Evolutionary conservation across 2,113 vertebrate genomes (phyloP).

Genomic region (Mola mola): DNA sequence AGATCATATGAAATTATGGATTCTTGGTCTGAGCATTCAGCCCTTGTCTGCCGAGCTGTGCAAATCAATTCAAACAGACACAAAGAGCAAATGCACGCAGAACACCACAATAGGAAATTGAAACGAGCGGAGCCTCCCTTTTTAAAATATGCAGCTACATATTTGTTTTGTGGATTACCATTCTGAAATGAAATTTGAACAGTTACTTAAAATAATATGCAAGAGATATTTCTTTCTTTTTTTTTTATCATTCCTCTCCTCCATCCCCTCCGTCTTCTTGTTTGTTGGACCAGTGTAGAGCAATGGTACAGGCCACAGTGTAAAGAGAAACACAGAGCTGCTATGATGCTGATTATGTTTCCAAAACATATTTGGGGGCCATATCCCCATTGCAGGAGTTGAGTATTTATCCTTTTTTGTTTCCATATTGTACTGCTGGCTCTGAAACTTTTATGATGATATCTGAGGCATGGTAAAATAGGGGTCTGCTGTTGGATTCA

Average conservation of each 20-base stretch:
- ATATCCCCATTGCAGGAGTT: constrained; percentile 80
- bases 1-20: constrained; percentile 96
- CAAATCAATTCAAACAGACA: constrained; percentile 89
- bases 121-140: constrained; percentile 80
- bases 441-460: constrained; percentile 66
- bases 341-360: constrained; percentile 82
- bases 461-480: constrained; percentile 31
- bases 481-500: constrained; percentile 2
- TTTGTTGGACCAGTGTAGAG: constrained; percentile 79
- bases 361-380: constrained; percentile 80
- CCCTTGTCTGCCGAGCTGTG: constrained; percentile 88
- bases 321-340: constrained; percentile 80
- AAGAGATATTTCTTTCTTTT: constrained; percentile 84
- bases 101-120: constrained; percentile 87
- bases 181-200: constrained; percentile 88
- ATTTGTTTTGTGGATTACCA: constrained; percentile 89
- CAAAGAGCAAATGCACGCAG: constrained; percentile 85
- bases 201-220: constrained; percentile 89
- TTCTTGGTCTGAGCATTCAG: constrained; percentile 90
- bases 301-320: constrained; percentile 70
- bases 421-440: constrained; percentile 53
- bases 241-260: constrained; percentile 61
- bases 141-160: constrained; percentile 85
- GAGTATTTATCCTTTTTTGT: constrained; percentile 71
- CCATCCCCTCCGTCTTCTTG: constrained; percentile 57